Base-by-base conservation (phyloP, 2,888 invertebrate genomes). In the Micropterix aruncella region DNA sequence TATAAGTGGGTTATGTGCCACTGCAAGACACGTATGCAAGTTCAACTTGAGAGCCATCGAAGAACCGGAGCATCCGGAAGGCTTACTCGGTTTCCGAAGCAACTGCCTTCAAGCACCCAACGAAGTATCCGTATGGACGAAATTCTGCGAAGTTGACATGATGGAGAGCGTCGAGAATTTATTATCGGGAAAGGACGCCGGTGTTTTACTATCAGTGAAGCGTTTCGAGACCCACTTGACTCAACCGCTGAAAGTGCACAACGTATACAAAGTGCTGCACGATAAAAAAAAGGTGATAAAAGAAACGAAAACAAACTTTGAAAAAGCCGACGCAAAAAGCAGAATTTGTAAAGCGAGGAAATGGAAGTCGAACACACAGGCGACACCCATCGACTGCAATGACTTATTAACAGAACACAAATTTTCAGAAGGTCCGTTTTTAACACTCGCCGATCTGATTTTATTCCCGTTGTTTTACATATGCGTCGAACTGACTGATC, bases 71-170 rank as follows among this genome's bases (percentile, higher is more conserved):
- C 64, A 66, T 42, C 66, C 66, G 39, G 66, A 70, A 42, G 63
- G 69, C 16, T 61, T 90, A 38, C 66, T 91, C 12, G 90, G 91
- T 1, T 92, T 90, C 56, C 79, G 88, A 47, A 77, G 76, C 48
- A 77, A 83, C 43, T 90, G 90, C 56, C 66, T 92, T 12, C 73
- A 85, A 54, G 83, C 90, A 2, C 88, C 89, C 43, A 82, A 88
- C 18, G 91, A 91, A 64, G 75, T 78, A 5, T 90, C 91, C 5
- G 70, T 86, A 37, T 93, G 92, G 93, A 94, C 93, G 0, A 84
- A 83, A 55, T 91, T 91, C 59, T 94, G 94, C 69, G 94, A 94
- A 70, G 73, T 86, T 2, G 87, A 91, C 57, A 66, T 91, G 38
- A 73, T 85, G 9, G 60, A 65, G 43, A 74, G 80, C 1, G 63